Percentiles rank a stretch among this genome's conserved stretches.
Evolutionary conservation across 2,113 vertebrate species (phyloP).

Genomic region (Diglossa brunneiventris): DNA sequence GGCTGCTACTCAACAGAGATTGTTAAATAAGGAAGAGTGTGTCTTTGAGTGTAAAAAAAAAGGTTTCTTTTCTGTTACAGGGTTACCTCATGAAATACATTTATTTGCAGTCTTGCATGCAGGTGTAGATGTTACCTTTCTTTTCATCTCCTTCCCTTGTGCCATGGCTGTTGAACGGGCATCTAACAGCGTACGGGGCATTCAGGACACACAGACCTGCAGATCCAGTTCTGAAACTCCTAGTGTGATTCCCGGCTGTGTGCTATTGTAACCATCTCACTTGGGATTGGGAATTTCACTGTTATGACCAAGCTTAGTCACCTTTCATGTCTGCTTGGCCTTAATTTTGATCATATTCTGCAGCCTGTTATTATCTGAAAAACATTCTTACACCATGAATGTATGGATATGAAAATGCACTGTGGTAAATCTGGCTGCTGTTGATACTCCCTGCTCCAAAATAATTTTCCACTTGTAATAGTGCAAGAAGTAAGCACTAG

Average conservation of each 20-base stretch:
- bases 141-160: not conserved
- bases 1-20: not conserved
- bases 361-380: not conserved
- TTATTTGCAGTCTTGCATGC: not conserved
- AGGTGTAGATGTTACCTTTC: not conserved
- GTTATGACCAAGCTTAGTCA: not conserved
- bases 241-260: not conserved
- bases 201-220: not conserved
- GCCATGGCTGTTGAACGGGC: not conserved
- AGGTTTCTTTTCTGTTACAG: not conserved
- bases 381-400: not conserved
- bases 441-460: not conserved
- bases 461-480: not conserved
- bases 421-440: not conserved
- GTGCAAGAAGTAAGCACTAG: not conserved
- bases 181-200: accelerated
- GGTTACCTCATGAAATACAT: not conserved
- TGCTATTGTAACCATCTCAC: not conserved
- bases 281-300: not conserved
- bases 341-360: not conserved
- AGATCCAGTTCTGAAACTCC: not conserved
- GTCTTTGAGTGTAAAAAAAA: not conserved
- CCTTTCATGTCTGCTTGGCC: not conserved
- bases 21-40: not conserved
- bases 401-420: not conserved